Evolutionary conservation across 2,797 vertebrate genomes (phyloP).

Genomic region (Neomorphus geoffroyi): DNA sequence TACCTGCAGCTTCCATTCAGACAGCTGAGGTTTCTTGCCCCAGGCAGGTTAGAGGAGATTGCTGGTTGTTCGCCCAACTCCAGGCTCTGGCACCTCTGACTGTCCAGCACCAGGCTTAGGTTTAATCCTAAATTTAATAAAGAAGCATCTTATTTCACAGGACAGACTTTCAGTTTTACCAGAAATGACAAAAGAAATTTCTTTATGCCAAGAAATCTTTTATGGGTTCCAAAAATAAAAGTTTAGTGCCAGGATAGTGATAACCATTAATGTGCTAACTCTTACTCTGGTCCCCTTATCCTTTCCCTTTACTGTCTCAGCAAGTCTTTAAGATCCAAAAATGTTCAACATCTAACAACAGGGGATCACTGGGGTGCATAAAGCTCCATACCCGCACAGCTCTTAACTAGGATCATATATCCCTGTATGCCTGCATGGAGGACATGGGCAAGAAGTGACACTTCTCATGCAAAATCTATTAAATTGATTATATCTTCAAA

Average conservation of each 20-base stretch:
- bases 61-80: not conserved
- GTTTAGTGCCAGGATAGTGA: not conserved
- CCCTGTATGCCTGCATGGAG: fast-evolving
- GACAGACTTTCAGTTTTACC: not conserved
- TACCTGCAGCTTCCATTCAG: not conserved
- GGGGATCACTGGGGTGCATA: not conserved
- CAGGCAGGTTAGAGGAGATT: not conserved
- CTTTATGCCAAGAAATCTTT: not conserved
- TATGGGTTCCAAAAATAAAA: not conserved
- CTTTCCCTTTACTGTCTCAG: not conserved
- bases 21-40: not conserved
- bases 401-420: not conserved
- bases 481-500: not conserved
- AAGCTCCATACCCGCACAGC: fast-evolving
- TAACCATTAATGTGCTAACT: not conserved
- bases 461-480: not conserved
- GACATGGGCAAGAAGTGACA: not conserved
- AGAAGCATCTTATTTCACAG: not conserved
- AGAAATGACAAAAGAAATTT: not conserved
- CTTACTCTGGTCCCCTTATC: not conserved
- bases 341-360: not conserved
- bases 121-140: not conserved
- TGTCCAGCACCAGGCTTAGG: not conserved
- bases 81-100: not conserved
- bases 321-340: not conserved